These are phyloP conservation scores for Empis livida DNA, from an alignment of 2,888 invertebrate genomes.

Conservation along the genomic window DNA sequence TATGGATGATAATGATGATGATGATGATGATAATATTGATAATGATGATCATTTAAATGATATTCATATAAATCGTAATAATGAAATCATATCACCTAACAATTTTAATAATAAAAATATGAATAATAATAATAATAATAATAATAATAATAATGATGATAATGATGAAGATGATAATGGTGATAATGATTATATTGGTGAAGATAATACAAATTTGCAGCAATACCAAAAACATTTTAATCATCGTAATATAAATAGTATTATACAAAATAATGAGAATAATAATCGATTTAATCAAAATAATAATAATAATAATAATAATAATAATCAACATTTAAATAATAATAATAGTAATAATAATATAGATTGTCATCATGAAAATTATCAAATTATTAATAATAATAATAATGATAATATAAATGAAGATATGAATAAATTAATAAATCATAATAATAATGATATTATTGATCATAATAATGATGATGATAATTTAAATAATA, in stretches of 20 bases:
- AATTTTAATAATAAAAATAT: slow-evolving; percentile 6
- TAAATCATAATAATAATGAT: not conserved
- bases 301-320: slow-evolving; percentile 2
- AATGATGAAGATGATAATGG: slow-evolving; percentile 5
- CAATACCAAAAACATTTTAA: slow-evolving; percentile 4
- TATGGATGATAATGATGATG: slow-evolving; percentile 3
- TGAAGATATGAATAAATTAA: no score
- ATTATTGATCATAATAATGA: slow-evolving; percentile 1
- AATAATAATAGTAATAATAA: slow-evolving; percentile 4
- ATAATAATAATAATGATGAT: slow-evolving; percentile 5
- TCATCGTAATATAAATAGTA: slow-evolving; percentile 1
- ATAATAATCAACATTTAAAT: slow-evolving; percentile 3
- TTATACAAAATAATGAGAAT: slow-evolving; percentile 1
- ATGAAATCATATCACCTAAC: slow-evolving; percentile 1
- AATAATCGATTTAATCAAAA: slow-evolving; percentile 2
- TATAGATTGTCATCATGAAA: slow-evolving; percentile 1
- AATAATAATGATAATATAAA: not conserved
- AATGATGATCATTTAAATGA: not conserved
- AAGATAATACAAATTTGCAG: slow-evolving; percentile 3
- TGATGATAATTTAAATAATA: not conserved
- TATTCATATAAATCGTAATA: slow-evolving; percentile 2
- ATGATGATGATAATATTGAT: slow-evolving; percentile 1
- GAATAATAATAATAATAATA: slow-evolving; percentile 8
- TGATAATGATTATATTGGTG: slow-evolving; percentile 5
- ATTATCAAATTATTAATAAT: slow-evolving; percentile 5